A percentile compares a stretch with the other conserved stretches of the same genome.
Evolutionary conservation across 2,113 vertebrate species (phyloP).

Genomic region (Chlorocebus sabaeus): DNA sequence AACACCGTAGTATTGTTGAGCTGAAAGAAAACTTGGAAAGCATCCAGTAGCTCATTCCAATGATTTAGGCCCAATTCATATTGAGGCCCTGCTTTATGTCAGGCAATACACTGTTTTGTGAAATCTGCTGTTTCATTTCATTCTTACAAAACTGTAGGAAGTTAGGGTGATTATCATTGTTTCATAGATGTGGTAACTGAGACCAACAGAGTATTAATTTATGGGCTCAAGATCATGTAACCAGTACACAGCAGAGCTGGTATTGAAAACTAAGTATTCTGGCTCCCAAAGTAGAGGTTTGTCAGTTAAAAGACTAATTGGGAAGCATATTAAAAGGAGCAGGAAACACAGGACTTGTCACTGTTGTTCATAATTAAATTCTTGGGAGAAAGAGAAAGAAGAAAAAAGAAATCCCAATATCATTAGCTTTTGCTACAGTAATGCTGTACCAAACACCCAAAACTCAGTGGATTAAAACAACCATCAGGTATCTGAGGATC

Average conservation of each 20-base stretch:
- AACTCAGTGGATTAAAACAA: not conserved
- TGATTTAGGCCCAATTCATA: not conserved
- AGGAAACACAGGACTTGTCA: not conserved
- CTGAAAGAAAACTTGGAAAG: not conserved
- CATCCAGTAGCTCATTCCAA: not conserved
- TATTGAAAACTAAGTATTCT: not conserved
- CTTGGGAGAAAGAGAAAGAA: not conserved
- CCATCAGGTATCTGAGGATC: not conserved
- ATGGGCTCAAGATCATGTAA: not conserved
- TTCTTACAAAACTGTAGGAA: not conserved
- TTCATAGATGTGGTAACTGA: conserved; percentile 2
- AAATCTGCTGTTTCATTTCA: not conserved
- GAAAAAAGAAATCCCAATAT: not conserved
- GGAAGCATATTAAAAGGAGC: not conserved
- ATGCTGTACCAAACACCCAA: not conserved
- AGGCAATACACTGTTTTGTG: not conserved
- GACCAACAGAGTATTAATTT: not conserved
- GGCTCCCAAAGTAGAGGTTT: not conserved
- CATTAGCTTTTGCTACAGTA: not conserved
- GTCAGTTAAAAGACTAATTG: not conserved
- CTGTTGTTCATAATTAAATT: not conserved
- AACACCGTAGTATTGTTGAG: not conserved
- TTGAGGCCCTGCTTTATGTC: not conserved
- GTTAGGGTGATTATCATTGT: not conserved
- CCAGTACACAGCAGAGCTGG: not conserved